Evolutionary conservation across 2,888 invertebrate species (phyloP).

Genomic region (Tinea pellionella): DNA sequence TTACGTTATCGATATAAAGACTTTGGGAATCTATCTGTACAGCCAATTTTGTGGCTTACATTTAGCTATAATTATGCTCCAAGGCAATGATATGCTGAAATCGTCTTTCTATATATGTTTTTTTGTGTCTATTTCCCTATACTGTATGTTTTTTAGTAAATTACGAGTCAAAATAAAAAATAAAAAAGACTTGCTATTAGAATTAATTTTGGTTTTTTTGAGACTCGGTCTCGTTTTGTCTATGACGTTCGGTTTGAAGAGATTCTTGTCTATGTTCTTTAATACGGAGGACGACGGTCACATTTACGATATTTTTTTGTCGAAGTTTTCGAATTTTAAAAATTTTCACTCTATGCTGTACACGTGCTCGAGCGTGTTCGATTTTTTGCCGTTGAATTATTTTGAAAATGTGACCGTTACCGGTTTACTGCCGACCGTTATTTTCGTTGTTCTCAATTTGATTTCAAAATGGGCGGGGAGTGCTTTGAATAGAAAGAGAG

Average conservation of each 20-base stretch:
- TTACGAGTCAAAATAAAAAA: conserved; percentile 39
- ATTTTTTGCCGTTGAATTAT: conserved; percentile 72
- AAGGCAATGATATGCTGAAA: conserved; percentile 59
- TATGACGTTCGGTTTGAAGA: conserved; percentile 28
- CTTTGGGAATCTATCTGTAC: conserved; percentile 43
- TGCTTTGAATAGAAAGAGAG: conserved; percentile 21
- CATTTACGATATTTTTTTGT: conserved; percentile 76
- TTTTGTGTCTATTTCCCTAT: conserved; percentile 42
- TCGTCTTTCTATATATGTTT: conserved; percentile 60
- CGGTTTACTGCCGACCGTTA: conserved; percentile 68
- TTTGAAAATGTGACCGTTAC: conserved; percentile 62
- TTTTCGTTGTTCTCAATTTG: conserved; percentile 43
- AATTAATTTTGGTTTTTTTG: conserved; percentile 22
- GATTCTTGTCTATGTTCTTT: conserved; percentile 38
- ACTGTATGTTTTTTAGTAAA: conserved; percentile 44
- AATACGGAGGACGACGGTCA: conserved; percentile 71
- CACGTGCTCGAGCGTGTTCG: conserved; percentile 82
- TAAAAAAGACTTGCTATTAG: conserved; percentile 35
- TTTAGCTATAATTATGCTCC: conserved; percentile 43
- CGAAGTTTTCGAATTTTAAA: conserved; percentile 76
- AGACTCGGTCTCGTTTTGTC: background rate
- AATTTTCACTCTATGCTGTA: conserved; percentile 83
- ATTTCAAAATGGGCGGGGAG: conserved; percentile 32
- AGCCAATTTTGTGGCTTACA: conserved; percentile 55
- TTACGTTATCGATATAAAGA: conserved; percentile 53